These are phyloP conservation scores for Drosophila neonasuta DNA, from an alignment of 2,888 invertebrate genomes.

Conservation along the genomic window DNA sequence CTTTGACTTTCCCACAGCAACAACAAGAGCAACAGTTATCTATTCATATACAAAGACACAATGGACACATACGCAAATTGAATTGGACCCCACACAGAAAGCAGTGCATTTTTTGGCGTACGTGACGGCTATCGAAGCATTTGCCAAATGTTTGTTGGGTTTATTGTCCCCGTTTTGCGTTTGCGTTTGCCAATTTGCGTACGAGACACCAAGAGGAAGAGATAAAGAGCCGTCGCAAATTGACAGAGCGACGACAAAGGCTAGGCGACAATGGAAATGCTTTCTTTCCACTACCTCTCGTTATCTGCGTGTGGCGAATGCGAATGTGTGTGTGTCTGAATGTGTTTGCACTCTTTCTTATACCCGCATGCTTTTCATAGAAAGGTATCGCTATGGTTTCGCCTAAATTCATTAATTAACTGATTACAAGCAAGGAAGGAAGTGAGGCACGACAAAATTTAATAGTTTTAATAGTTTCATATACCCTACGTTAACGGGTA, in stretches of 20 bases:
- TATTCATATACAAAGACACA: constrained; percentile 9
- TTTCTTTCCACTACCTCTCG: constrained; percentile 40
- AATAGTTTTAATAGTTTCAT: too few relatives aligned
- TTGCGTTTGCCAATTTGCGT: constrained; percentile 69
- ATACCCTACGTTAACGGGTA: not conserved
- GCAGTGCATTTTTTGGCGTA: constrained; percentile 53
- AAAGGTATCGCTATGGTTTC: not conserved
- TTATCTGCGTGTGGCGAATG: not conserved
- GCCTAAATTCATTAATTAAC: not conserved
- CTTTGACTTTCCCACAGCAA: constrained; percentile 49
- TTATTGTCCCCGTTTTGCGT: constrained; percentile 64
- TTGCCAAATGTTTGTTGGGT: constrained; percentile 67
- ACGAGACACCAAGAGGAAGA: constrained; percentile 59
- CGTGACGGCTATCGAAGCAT: constrained; percentile 56
- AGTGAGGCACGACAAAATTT: too few relatives aligned
- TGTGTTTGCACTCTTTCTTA: constrained; percentile 2
- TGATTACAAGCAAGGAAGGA: not conserved
- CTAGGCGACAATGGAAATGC: constrained; percentile 58
- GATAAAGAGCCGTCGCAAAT: constrained; percentile 34
- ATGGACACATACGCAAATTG: constrained; percentile 2
- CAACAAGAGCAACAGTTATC: constrained; percentile 42
- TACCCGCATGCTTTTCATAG: not conserved
- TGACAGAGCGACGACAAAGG: constrained; percentile 34
- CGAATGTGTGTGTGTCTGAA: not conserved
- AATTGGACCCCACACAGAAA: constrained; percentile 10